Evolutionary conservation across 2,888 invertebrate genomes (phyloP), one percentile per base, ranked within the genome.

Genomic region (Augiades crinisus): DNA sequence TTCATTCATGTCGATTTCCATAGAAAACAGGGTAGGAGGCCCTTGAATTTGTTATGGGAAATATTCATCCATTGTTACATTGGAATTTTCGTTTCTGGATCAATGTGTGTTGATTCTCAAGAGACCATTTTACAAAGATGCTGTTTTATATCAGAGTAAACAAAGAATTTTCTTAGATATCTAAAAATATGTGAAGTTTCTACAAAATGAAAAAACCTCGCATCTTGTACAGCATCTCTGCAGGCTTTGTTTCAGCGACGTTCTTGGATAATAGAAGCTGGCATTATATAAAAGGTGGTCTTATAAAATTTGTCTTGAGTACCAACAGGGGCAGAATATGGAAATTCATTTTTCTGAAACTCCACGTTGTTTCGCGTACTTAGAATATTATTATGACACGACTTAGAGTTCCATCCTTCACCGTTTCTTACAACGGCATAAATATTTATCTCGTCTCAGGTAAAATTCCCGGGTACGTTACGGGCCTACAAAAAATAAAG

Each of bases 1-100:
- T 83, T 80, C 78, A 80, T 80, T 77, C 75, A 59, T 59, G 62
- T 57, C 71, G 70, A 81, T 81, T 79, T 78, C 72, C 78, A 79
- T 81, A 74, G 70, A 71, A 73, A 76, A 75, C 73, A 72, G 69
- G 68, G 71, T 70, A 66, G 68, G 69, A 70, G 66, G 55, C 68
- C 71, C 81, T 78, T 78, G 75, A 78, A 78, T 80, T 74, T 81
- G 75, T 81, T 30, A 17, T 16, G 10, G 7, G 10, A 24, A n/a
- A 41, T 30, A 10, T 17, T 27, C 14, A 17, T 8, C 24, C 13
- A 4, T 24, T n/a, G 14, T 10, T 27, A 10, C n/a, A 27, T 10
- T n/a, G 10, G 5, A 10, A 27, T 27, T 27, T n/a, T n/a, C 10
- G 27, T 27, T 27, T 3, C 27, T 10, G 10, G 10, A n/a, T 27